Evolutionary conservation across 2,113 vertebrate genomes (phyloP), one percentile per base, ranked within the genome.

Genomic region (Aegotheles bennettii): DNA sequence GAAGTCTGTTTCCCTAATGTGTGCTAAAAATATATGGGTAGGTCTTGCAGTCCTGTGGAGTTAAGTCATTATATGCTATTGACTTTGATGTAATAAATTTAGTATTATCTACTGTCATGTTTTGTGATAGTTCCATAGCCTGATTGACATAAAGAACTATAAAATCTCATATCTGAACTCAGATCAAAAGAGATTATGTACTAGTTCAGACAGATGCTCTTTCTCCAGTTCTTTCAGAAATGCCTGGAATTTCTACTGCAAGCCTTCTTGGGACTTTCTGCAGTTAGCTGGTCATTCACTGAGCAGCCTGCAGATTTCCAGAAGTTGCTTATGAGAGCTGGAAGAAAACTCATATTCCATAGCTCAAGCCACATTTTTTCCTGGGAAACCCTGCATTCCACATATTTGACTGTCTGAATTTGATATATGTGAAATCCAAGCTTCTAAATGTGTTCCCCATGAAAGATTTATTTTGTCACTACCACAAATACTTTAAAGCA

Each of bases 191-290:
- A 85, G 70, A 89, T 89, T 68, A 65, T 79, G 42, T 67, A 63
- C 59, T 94, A 63, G 50, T 50, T 91, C 68, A 90, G 82, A 85
- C 91, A 95, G 70, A 97, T 95, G 91, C 53, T 93, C 89, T 96
- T 93, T 42, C 86, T 88, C 88, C 67, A 54, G 38, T 70, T 90
- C 75, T 85, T 75, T 85, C 90, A 95, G 63, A 91, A 95, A 96
- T 88, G 82, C 75, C 60, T 93, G 94, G 84, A 95, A 97, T 97
- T 93, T 94, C 82, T 61, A 80, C 63, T 59, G 67, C 59, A 81
- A 77, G 79, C 35, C 43, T 95, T 94, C 67, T 47, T 48, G 18
- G 53, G 82, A 85, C 51, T 87, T 90, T 86, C 71, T 57, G 71
- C 45, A 94, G 68, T 75, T 92, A 89, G 33, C 42, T 79, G 77